Conservation (phyloP, 2,888 invertebrate species). For the Tinea pellionella region DNA sequence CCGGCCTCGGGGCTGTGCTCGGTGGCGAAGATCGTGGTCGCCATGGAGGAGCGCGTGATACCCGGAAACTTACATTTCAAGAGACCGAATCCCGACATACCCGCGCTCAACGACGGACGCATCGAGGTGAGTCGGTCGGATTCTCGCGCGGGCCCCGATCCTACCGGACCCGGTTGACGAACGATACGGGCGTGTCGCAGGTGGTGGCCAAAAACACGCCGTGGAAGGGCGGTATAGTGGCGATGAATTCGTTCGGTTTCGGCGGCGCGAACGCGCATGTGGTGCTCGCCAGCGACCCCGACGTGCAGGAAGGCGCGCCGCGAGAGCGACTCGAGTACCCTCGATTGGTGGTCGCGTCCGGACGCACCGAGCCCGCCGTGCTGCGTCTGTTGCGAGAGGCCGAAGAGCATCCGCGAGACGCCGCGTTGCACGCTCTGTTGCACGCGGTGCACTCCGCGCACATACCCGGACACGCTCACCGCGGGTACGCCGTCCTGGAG, state of each 20-base stretch:
- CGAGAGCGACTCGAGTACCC: slow-evolving; percentile 64
- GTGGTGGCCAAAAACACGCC: slow-evolving; percentile 86
- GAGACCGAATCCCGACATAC: slow-evolving; percentile 89
- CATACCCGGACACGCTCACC: slow-evolving; percentile 80
- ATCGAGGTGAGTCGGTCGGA: slow-evolving; percentile 70
- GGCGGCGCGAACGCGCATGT: slow-evolving; percentile 97
- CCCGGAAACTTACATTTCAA: slow-evolving; percentile 93
- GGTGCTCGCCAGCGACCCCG: slow-evolving; percentile 81
- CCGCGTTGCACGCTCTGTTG: slow-evolving; percentile 81
- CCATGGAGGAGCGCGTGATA: slow-evolving; percentile 91
- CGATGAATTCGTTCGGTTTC: slow-evolving; percentile 97
- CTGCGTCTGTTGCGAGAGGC: slow-evolving; percentile 73
- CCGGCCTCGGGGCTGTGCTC: slow-evolving; percentile 92
- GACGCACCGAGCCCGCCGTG: slow-evolving; percentile 86
- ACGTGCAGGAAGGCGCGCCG: slow-evolving; percentile 71
- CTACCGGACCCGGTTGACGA: no score
- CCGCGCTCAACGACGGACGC: slow-evolving; percentile 89
- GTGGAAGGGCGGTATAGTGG: slow-evolving; percentile 93
- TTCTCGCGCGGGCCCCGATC: not conserved
- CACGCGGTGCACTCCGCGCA: slow-evolving; percentile 78
- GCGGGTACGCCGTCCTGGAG: slow-evolving; percentile 82
- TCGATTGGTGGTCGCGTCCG: slow-evolving; percentile 81
- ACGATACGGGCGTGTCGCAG: slow-evolving; percentile 28
- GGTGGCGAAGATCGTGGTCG: slow-evolving; percentile 89
- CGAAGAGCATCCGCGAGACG: slow-evolving; percentile 71